Base-by-base conservation (phyloP, 2,113 vertebrate genomes). In the Gasterosteus aculeatus region DNA sequence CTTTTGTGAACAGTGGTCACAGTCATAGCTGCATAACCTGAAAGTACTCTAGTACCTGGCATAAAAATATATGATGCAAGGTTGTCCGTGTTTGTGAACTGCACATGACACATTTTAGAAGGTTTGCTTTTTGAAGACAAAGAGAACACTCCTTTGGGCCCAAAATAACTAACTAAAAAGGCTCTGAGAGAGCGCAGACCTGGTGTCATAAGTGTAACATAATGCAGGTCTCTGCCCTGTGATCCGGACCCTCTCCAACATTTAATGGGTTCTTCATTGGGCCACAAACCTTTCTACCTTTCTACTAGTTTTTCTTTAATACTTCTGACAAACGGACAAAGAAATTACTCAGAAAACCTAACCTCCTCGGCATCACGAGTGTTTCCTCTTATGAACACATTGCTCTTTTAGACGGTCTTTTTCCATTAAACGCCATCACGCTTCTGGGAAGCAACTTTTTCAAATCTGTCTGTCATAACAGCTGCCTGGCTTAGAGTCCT, bases 401-500 rank as follows among this genome's bases (percentile, higher is more conserved):
- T 56, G 57, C 7, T 14, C 41, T 63, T 69, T 54, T 29, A 35
- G 4, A 74, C 4, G 19, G 8, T 26, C 49, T 78, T 57, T 39
- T 62, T 0, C 72, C 38, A 62, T 69, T 56, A 69, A 54, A 75
- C 42, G 29, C 31, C 72, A 44, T 54, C 44, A 51, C 49, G 35
- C 14, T 39, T 10, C 8, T 18, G 56, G 73, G 59, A 5, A 2
- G 10, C 16, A 69, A 8, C 31, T 66, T 31, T 35, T n/a, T 31
- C 19, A 64, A 38, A 61, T 72, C 14, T 8, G 66, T 70, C 54
- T 72, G 10, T 77, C 63, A 41, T 56, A 56, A 59, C 53, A 72
- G 75, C 61, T 80, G 66, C 26, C 35, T 68, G 64, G 7, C 63
- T 68, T 18, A 26, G 29, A 60, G 57, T 61, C 63, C 49, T 57